Percentiles rank a stretch among this genome's conserved stretches.
These are phyloP conservation scores for Leptura quadrifasciata DNA, from an alignment of 2,888 invertebrate genomes.

Conservation along the genomic window DNA sequence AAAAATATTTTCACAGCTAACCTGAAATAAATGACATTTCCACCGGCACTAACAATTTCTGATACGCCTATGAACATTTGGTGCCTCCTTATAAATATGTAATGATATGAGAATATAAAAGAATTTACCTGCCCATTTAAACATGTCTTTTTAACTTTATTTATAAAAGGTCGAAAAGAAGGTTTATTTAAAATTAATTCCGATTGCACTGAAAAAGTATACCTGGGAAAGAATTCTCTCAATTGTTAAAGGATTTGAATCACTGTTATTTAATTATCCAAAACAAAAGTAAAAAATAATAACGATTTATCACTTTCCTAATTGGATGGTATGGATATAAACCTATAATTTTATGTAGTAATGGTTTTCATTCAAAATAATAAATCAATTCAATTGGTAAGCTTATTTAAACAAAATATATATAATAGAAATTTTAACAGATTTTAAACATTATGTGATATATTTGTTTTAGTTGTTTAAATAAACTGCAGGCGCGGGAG, in stretches of 20 bases:
- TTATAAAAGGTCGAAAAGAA: neutral
- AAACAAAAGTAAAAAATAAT: neutral
- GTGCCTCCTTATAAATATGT: slow-evolving; percentile 1
- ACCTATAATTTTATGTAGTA: neutral
- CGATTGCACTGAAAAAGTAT: neutral
- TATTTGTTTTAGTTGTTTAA: too few relatives aligned
- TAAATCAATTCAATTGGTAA: too few relatives aligned
- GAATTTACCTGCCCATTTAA: neutral
- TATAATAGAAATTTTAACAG: too few relatives aligned
- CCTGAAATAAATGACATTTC: neutral
- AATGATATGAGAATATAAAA: neutral
- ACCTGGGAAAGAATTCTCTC: neutral
- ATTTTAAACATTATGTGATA: too few relatives aligned
- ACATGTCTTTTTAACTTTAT: neutral
- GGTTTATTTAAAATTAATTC: slow-evolving; percentile 7
- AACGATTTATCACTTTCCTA: neutral
- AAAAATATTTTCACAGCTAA: too few relatives aligned
- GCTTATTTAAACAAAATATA: too few relatives aligned
- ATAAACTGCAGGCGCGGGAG: too few relatives aligned
- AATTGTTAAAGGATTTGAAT: neutral
- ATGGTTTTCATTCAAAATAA: neutral
- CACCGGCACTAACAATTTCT: too few relatives aligned
- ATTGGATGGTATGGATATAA: too few relatives aligned
- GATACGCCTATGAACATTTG: slow-evolving; percentile 1
- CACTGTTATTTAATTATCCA: neutral